Evolutionary conservation across 2,888 invertebrate genomes (phyloP).

Genomic region (Nephrotoma appendiculata): DNA sequence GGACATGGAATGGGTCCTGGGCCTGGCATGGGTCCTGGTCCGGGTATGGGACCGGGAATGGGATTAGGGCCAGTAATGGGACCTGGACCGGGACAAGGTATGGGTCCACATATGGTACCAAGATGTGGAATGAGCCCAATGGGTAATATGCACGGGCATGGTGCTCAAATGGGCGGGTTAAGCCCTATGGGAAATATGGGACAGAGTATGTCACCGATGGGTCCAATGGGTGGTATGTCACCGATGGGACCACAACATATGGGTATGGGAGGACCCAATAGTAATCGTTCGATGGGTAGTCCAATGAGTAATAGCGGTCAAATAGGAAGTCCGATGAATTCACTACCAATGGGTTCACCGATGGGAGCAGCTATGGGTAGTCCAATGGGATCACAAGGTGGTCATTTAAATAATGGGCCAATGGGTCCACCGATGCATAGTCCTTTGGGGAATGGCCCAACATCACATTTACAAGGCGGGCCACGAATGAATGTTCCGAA

Average conservation of each 20-base stretch:
- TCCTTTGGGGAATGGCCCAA: slow-evolving; percentile 48
- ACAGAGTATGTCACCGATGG: slow-evolving; percentile 48
- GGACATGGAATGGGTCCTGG: slow-evolving; percentile 28
- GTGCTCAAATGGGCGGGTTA: slow-evolving; percentile 32
- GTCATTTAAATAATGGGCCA: slow-evolving; percentile 53
- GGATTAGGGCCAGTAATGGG: slow-evolving; percentile 31
- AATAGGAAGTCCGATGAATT: slow-evolving; percentile 50
- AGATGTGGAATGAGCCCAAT: slow-evolving; percentile 26
- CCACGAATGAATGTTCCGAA: slow-evolving; percentile 36
- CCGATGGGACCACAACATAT: slow-evolving; percentile 54
- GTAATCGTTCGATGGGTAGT: slow-evolving; percentile 47
- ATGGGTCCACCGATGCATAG: slow-evolving; percentile 67
- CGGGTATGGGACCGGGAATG: slow-evolving; percentile 17
- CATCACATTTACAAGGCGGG: slow-evolving; percentile 18
- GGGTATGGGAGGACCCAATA: slow-evolving; percentile 43
- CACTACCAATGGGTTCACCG: slow-evolving; percentile 53
- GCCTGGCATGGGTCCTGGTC: slow-evolving; percentile 23
- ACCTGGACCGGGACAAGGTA: slow-evolving; percentile 27
- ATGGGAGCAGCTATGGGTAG: slow-evolving; percentile 61
- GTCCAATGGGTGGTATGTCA: slow-evolving; percentile 49
- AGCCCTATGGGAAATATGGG: slow-evolving; percentile 42
- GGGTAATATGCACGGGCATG: slow-evolving; percentile 38
- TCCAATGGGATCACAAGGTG: slow-evolving; percentile 38
- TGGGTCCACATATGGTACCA: slow-evolving; percentile 17
- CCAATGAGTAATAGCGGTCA: slow-evolving; percentile 45